Evolutionary conservation across 2,113 vertebrate genomes (phyloP).

Genomic region (Sciurus niger): DNA sequence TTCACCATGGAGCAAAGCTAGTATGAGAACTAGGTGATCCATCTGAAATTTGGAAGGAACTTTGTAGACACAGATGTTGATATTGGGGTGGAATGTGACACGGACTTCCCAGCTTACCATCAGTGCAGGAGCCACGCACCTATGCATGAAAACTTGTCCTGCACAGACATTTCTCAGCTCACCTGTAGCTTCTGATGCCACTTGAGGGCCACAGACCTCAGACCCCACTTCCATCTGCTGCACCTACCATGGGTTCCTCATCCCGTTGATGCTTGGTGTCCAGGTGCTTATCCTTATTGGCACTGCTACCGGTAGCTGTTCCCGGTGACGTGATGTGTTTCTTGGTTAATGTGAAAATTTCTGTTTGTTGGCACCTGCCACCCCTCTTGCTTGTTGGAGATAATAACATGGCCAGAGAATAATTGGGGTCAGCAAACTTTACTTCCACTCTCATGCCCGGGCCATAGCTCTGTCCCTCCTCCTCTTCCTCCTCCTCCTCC

Average conservation of each 20-base stretch:
- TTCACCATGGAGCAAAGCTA: background rate
- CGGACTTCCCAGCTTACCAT: background rate
- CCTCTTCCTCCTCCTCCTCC: background rate
- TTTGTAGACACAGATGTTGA: background rate
- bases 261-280: background rate
- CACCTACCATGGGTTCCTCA: background rate
- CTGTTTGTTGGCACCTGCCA: background rate
- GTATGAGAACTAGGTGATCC: background rate
- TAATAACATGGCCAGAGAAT: background rate
- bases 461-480: background rate
- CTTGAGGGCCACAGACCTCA: background rate
- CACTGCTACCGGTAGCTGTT: background rate
- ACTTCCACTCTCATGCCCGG: too few species aligned
- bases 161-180: too few species aligned
- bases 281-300: background rate
- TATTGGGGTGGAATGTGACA: fast-evolving
- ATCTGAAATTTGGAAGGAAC: background rate
- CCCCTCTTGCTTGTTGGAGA: background rate
- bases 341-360: background rate
- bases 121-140: background rate
- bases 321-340: too few species aligned
- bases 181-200: too few species aligned
- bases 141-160: fast-evolving
- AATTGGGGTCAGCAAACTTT: background rate
- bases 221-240: too few species aligned